These are phyloP conservation scores for Leucophenga varia DNA, from an alignment of 1,140 invertebrate genomes.

Conservation along the genomic window DNA sequence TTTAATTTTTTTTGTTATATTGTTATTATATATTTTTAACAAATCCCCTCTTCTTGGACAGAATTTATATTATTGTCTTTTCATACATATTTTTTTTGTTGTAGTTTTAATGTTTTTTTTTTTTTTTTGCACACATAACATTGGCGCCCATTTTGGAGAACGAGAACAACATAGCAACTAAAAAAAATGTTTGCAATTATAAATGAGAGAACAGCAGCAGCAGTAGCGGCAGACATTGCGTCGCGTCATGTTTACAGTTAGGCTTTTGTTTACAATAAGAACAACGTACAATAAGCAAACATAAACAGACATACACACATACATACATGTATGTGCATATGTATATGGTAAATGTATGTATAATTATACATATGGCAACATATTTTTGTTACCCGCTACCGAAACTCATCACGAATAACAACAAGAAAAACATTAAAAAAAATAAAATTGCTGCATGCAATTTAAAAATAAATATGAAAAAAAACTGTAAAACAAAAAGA, in stretches of 20 bases:
- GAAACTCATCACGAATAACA: too few relatives aligned
- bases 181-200: neutral
- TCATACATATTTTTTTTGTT: conserved; percentile 50
- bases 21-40: too few relatives aligned
- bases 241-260: conserved; percentile 46
- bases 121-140: conserved; percentile 9
- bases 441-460: conserved; percentile 7
- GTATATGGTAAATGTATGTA: conserved; percentile 5
- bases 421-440: conserved; percentile 4
- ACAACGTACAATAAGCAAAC: too few relatives aligned
- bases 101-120: conserved; percentile 30
- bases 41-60: too few relatives aligned
- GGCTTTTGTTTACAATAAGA: conserved; percentile 7
- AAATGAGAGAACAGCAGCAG: conserved; percentile 4
- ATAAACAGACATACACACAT: too few relatives aligned
- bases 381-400: too few relatives aligned
- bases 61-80: too few relatives aligned
- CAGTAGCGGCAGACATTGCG: conserved; percentile 34
- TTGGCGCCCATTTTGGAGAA: too few relatives aligned
- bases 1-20: too few relatives aligned
- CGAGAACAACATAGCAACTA: conserved; percentile 1
- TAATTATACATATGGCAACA: too few relatives aligned
- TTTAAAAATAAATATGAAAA: too few relatives aligned
- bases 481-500: too few relatives aligned
- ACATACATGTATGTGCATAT: conserved; percentile 39